Base-by-base conservation (phyloP, 2,113 vertebrate genomes). In the Pluvialis apricaria region DNA sequence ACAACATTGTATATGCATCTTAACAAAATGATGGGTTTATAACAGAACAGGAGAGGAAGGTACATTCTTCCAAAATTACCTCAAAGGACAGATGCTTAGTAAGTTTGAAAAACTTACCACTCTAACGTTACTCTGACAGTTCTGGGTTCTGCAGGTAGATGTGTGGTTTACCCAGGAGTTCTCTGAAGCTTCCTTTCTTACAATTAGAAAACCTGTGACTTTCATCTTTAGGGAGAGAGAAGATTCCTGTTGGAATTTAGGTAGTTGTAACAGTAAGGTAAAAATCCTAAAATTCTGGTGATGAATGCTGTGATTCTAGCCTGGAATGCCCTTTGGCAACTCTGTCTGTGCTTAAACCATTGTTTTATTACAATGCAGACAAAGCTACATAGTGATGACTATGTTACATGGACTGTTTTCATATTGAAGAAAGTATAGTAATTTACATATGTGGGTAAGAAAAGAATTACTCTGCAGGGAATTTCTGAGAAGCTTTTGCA, bases 121-220 rank as follows among this genome's bases (percentile, higher is more conserved):
- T 49, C 1, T 32, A 49, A 44, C 4, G 4, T 29, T 36, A 15
- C 29, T 76, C 7, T 51, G 28, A 29, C 58, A 54, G 11, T 38
- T 66, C 0, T 2, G 3, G 7, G 4, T 40, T 88, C 47, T 49
- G 47, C 15, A 19, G 8, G 7, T 28, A 44, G 31, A 6, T 32
- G 2, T 0, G 0, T 19, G 6, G 5, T 51, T 72, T 68, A 19
- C 5, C n/a, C 0, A 1, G 13, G 15, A 47, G 16, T 76, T 21
- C 5, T 66, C 57, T 58, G 57, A 61, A 83, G 6, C 3, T 42
- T 72, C 17, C 28, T 62, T 25, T 24, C 7, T 58, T 84, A 22
- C 22, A 60, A 32, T 21, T 1, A 57, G 31, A 47, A 69, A 32
- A 84, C 3, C 5, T 77, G 7, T 61, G 45, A 29, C 36, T 51